Evolutionary conservation across 2,113 vertebrate species (phyloP), one percentile per base, ranked within the genome.

Genomic region (Hippoglossus stenolepis): DNA sequence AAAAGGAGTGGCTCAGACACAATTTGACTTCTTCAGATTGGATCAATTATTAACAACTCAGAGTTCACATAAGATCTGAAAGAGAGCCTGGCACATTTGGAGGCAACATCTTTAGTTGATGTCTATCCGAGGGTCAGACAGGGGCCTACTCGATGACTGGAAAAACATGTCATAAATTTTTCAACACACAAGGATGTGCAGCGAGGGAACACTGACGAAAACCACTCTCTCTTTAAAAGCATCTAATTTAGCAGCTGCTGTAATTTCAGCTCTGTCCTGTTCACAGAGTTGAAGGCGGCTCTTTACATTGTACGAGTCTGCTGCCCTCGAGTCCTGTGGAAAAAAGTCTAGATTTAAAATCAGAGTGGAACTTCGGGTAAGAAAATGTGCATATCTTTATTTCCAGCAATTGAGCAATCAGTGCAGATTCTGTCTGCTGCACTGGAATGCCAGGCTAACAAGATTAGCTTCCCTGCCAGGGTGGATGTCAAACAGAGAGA

Each of bases 21-120:
- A 47, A 77, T 61, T 43, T 66, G 59, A 70, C 61, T 1, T 17
- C 0, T 56, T 70, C 59, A 43, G 75, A 58, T 77, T 45, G 2
- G 60, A 78, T 89, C 31, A 85, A 79, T 87, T 73, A 89, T 89
- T 85, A 75, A 87, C 28, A 40, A 65, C 66, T 49, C 51, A n/a
- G 24, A 68, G 31, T 70, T 80, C 17, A 60, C 58, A 40, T 64
- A 23, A 66, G 47, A 84, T 73, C 28, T 45, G n/a, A 70, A 2
- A 31, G 31, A 6, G 28, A 31, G 31, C 1, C 31, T 31, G 20
- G 28, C 17, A 40, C 24, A 75, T 21, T 40, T 31, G 31, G 53
- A 83, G 82, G 79, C 28, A 23, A 75, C 51, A 65, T 75, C 58
- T 84, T 86, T 65, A 21, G 70, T 59, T 53, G 12, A 26, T 28